A percentile compares a stretch with the other conserved stretches of the same genome.
phyloP scores from a whole-genome alignment of 2,797 vertebrate genomes.

The Calcarius lapponicus region DNA sequence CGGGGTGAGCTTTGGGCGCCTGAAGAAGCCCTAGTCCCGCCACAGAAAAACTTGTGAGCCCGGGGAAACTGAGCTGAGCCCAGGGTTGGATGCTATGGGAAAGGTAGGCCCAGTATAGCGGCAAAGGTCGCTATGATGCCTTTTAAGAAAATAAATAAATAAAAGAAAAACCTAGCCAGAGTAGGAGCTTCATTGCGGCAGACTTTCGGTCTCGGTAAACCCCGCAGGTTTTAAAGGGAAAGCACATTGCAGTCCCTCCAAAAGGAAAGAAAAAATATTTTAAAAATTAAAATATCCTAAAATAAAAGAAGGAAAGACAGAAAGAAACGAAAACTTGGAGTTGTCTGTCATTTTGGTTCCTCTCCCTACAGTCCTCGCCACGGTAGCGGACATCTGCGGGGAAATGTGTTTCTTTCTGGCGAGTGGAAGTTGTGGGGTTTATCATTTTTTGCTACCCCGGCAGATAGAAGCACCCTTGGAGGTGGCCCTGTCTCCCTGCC shows the following conservation, averaged over 20 bases:
- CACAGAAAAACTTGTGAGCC: not conserved
- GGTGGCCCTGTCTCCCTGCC: too few relatives aligned
- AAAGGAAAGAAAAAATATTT: not conserved
- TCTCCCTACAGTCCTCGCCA: not conserved
- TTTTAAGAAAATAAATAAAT: not conserved
- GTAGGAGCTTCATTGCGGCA: not conserved
- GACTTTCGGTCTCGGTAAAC: not conserved
- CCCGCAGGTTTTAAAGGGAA: not conserved
- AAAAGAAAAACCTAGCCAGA: not conserved
- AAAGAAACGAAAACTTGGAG: not conserved
- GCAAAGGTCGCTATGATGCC: not conserved
- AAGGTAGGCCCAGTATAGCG: not conserved
- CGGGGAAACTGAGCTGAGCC: not conserved
- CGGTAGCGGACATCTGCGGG: not conserved
- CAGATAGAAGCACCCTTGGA: not conserved
- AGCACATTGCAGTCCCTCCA: not conserved
- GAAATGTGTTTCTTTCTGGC: not conserved
- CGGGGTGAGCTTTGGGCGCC: not conserved
- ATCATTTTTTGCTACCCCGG: not conserved
- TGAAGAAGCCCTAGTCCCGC: not conserved
- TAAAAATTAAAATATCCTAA: not conserved
- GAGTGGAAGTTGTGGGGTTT: not conserved
- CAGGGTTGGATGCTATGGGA: accelerated
- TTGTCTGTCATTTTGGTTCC: not conserved
- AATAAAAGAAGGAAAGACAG: accelerated